phyloP scores from a whole-genome alignment of 2,113 vertebrate genomes.

The Pantherophis guttatus region DNA sequence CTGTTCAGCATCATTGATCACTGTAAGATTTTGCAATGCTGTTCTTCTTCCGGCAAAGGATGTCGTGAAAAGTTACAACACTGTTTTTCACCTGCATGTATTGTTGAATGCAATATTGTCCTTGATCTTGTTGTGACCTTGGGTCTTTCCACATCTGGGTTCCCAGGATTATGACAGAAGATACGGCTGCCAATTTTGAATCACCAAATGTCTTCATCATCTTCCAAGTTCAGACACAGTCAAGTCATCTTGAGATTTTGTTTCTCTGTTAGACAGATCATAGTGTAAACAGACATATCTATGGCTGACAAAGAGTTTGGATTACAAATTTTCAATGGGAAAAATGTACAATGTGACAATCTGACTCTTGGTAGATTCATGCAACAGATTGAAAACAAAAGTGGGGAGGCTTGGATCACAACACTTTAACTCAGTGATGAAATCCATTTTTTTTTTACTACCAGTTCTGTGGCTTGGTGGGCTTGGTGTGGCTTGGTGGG shows the following conservation, averaged over 20 bases:
- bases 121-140: not conserved
- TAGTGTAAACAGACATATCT: not conserved
- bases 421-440: not conserved
- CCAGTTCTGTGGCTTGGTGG: no score
- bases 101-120: not conserved
- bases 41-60: not conserved
- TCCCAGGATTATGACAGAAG: not conserved
- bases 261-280: not conserved
- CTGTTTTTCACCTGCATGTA: not conserved
- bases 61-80: not conserved
- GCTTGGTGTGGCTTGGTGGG: no score
- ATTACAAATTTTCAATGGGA: not conserved
- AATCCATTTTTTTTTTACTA: no score
- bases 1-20: not conserved
- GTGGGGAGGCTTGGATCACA: not conserved
- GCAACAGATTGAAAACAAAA: not conserved
- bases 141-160: not conserved
- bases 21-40: not conserved
- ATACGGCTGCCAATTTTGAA: not conserved
- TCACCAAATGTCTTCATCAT: not conserved
- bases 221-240: not conserved
- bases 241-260: not conserved
- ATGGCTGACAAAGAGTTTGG: not conserved
- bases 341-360: not conserved
- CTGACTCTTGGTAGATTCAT: not conserved